Evolutionary conservation across 1,140 invertebrate genomes (phyloP), one percentile per base, ranked within the genome.

Genomic region (Drosophila gunungcola): DNA sequence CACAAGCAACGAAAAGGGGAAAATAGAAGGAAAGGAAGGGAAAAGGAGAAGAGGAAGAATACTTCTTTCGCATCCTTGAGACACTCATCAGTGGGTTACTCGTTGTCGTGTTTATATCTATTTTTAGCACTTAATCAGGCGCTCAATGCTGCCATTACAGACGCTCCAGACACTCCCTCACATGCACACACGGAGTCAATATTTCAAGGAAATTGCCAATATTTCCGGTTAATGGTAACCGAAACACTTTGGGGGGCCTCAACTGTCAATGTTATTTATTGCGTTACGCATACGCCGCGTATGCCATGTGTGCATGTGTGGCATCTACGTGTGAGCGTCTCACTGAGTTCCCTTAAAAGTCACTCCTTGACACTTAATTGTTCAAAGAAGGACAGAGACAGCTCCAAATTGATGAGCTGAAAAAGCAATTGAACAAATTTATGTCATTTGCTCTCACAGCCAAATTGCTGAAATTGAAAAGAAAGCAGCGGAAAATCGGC

Each of bases 81-180:
- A 69, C 73, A 48, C 62, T 58, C 64, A 62, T 77, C 74, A 77
- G 72, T 48, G 70, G 54, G 53, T 42, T 75, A 57, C 61, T 53
- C 51, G 51, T 49, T 69, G 64, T 70, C 51, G 67, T 52, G 41
- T 88, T 78, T 78, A 52, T 83, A 57, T 89, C 84, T 88, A 88
- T 88, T 88, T 88, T 77, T 88, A 88, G 83, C 84, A 88, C 83
- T 89, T 88, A 88, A 88, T 88, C 83, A 88, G 79, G 61, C 74
- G 62, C 75, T 78, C 79, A 79, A 86, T 76, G 75, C 61, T 62
- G 69, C 58, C 74, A 82, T 74, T 81, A 81, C 52, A 55, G 52
- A 46, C 61, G 45, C 63, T 21, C 16, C 61, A 67, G 58, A 49
- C 55, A 42, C 45, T 16, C 36, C 29, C 10, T 10, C 42, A 32